Conservation (phyloP, 2,888 invertebrate species). For the Gastrophysa polygoni region DNA sequence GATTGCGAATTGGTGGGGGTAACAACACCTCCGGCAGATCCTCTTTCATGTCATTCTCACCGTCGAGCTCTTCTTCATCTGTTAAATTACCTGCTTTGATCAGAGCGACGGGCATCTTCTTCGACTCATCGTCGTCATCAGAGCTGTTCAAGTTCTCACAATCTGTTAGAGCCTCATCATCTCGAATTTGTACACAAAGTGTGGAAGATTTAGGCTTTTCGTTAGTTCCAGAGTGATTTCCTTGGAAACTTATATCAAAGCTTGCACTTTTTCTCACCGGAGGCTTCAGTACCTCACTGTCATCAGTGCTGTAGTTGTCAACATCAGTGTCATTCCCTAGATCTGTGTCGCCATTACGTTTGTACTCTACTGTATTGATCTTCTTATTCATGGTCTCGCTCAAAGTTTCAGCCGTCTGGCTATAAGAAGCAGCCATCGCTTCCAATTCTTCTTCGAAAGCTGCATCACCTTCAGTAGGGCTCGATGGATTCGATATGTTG, state of each 20-base stretch:
- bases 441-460: slow-evolving; percentile 40
- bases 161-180: slow-evolving; percentile 57
- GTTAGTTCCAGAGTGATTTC: neutral
- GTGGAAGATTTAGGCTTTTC: neutral
- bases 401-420: slow-evolving; percentile 36
- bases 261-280: neutral
- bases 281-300: slow-evolving; percentile 24
- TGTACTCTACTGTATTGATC: slow-evolving; percentile 5
- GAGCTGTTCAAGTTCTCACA: slow-evolving; percentile 58
- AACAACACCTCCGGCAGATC: slow-evolving; percentile 45
- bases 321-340: slow-evolving; percentile 41
- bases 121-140: slow-evolving; percentile 46
- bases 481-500: slow-evolving; percentile 10
- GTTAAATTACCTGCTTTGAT: slow-evolving; percentile 43
- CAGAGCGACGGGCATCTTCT: slow-evolving; percentile 50
- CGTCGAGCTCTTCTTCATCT: slow-evolving; percentile 43
- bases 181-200: slow-evolving; percentile 24
- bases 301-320: slow-evolving; percentile 33
- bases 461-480: slow-evolving; percentile 28
- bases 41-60: slow-evolving; percentile 34
- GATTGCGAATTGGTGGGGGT: slow-evolving; percentile 59
- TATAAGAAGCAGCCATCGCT: slow-evolving; percentile 41
- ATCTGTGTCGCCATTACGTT: slow-evolving; percentile 18
- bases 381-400: slow-evolving; percentile 21
- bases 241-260: slow-evolving; percentile 16